phyloP scores from a whole-genome alignment of 2,113 vertebrate species.

The Phyllopteryx taeniolatus region DNA sequence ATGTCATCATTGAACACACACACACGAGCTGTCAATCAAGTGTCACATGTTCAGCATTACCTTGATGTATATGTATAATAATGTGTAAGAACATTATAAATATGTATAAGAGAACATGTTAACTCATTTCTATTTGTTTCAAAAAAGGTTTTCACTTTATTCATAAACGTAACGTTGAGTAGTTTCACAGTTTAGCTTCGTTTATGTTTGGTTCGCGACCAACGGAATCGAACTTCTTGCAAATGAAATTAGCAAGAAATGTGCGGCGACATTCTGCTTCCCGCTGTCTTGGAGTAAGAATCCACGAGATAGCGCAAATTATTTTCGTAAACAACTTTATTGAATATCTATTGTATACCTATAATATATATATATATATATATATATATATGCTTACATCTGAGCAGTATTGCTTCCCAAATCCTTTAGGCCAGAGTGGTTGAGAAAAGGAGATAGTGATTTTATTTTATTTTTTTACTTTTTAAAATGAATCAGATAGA shows the following conservation, averaged over 20 bases:
- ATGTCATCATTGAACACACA: neutral
- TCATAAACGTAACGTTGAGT: slow-evolving; percentile 37
- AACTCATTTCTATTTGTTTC: neutral
- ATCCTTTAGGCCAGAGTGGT: slow-evolving; percentile 21
- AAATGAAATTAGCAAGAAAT: no score
- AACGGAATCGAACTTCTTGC: no score
- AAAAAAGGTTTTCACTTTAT: slow-evolving; percentile 52
- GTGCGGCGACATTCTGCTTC: no score
- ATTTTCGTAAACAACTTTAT: neutral
- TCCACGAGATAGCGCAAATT: no score
- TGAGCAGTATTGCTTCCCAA: slow-evolving; percentile 59
- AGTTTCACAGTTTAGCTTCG: no score
- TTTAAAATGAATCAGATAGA: neutral
- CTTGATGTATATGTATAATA: neutral
- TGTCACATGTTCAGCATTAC: no score
- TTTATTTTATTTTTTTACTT: neutral
- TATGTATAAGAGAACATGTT: neutral
- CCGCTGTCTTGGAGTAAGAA: no score
- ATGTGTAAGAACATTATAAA: neutral
- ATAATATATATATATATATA: neutral
- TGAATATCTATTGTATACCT: neutral
- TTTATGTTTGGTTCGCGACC: no score
- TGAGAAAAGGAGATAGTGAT: slow-evolving; percentile 22
- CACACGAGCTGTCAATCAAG: no score
- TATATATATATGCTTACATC: neutral